Evolutionary conservation across 1,140 invertebrate species (phyloP).

Genomic region (Sycobia sp.): DNA sequence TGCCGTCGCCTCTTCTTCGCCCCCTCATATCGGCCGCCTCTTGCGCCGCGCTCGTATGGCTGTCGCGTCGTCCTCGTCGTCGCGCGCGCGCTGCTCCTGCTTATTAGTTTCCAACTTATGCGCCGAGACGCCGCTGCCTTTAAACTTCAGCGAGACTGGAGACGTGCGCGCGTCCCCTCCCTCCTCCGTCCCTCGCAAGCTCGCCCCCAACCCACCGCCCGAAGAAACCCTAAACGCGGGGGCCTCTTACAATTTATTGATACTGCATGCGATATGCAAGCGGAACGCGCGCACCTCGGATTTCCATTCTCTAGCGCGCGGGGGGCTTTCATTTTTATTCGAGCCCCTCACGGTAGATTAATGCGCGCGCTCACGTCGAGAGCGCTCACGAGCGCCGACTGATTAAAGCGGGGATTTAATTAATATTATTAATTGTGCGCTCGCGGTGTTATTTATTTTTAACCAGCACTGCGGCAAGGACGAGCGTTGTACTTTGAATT

Average conservation of each 20-base stretch:
- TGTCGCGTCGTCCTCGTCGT: conserved; percentile 8
- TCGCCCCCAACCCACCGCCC: too few relatives aligned
- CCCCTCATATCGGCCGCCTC: conserved; percentile 5
- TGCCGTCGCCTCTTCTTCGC: conserved; percentile 15
- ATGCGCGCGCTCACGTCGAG: background rate
- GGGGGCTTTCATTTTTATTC: too few relatives aligned
- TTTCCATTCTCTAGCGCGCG: background rate
- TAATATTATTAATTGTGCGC: too few relatives aligned
- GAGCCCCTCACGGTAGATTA: background rate
- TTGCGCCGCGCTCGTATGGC: background rate
- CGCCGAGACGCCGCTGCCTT: conserved; percentile 10
- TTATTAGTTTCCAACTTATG: conserved; percentile 51
- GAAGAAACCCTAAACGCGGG: conserved; percentile 27
- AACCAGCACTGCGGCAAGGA: too few relatives aligned
- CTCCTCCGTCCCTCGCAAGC: too few relatives aligned
- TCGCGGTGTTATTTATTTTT: too few relatives aligned
- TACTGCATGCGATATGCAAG: conserved; percentile 15
- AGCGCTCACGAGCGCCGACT: too few relatives aligned
- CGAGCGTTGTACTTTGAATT: too few relatives aligned
- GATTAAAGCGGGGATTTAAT: too few relatives aligned
- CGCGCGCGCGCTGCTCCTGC: too few relatives aligned
- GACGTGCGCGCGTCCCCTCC: conserved; percentile 21
- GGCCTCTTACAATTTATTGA: conserved; percentile 23
- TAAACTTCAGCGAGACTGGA: conserved; percentile 27
- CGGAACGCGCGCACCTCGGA: background rate